These are phyloP conservation scores for Mastomys natalensis DNA, from an alignment of 2,113 vertebrate genomes.

Conservation along the genomic window DNA sequence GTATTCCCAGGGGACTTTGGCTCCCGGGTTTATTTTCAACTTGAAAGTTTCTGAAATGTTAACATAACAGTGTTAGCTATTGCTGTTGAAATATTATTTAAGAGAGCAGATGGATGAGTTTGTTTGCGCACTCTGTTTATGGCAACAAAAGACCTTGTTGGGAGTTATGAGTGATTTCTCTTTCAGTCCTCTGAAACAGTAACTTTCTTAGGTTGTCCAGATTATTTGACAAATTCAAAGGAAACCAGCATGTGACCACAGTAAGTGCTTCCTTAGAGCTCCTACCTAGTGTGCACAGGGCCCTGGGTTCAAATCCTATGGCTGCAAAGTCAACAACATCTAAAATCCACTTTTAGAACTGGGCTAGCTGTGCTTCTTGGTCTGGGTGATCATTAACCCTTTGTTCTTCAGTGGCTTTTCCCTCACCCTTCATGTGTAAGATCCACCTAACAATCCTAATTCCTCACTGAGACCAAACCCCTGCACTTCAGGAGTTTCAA, in stretches of 20 bases:
- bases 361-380: background rate
- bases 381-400: background rate
- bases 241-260: background rate
- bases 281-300: background rate
- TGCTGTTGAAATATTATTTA: background rate
- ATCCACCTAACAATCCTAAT: background rate
- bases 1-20: slow-evolving; percentile 3
- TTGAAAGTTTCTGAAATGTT: background rate
- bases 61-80: background rate
- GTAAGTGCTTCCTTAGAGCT: background rate
- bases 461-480: background rate
- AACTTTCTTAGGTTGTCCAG: background rate
- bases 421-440: background rate
- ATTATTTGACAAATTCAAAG: slow-evolving; percentile 20
- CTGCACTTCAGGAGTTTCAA: background rate
- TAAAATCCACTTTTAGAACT: background rate
- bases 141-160: background rate
- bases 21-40: slow-evolving; percentile 6
- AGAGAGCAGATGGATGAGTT: background rate
- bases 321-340: background rate
- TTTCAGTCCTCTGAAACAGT: slow-evolving; percentile 8
- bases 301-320: background rate
- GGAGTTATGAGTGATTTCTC: slow-evolving; percentile 15
- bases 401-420: background rate
- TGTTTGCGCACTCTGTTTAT: background rate